Evolutionary conservation across 2,113 vertebrate species (phyloP).

Genomic region (Spilogale gracilis): DNA sequence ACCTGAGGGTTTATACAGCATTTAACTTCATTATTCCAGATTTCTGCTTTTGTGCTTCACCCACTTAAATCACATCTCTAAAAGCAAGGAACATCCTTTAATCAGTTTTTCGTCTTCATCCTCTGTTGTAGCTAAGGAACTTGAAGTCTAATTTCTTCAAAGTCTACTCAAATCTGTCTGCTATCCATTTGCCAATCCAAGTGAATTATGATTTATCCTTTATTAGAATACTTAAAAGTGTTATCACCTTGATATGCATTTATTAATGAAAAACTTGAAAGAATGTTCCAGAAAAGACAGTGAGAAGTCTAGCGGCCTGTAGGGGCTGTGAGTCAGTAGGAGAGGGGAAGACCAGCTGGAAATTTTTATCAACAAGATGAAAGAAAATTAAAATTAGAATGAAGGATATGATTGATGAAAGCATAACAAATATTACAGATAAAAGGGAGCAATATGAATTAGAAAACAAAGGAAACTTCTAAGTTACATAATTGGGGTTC

Average conservation of each 20-base stretch:
- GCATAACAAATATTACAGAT: not conserved
- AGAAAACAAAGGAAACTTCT: not conserved
- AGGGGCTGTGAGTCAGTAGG: not conserved
- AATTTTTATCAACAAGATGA: not conserved
- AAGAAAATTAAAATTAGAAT: not conserved
- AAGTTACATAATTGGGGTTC: not conserved
- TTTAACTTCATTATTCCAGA: not conserved
- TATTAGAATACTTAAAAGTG: not conserved
- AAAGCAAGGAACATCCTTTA: not conserved
- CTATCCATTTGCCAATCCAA: not conserved
- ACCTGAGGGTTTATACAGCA: not conserved
- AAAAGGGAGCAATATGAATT: not conserved
- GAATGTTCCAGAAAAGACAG: not conserved
- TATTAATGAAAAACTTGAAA: constrained; percentile 7
- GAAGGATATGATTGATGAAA: not conserved
- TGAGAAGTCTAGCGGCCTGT: not conserved
- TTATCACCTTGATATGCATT: not conserved
- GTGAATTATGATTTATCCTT: constrained; percentile 20
- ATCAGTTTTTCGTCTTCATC: not conserved
- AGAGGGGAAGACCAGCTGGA: not conserved
- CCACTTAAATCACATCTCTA: not conserved
- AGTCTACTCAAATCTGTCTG: not conserved
- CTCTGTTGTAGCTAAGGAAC: constrained; percentile 23
- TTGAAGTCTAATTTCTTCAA: not conserved
- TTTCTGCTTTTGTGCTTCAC: not conserved